Evolutionary conservation across 2,888 invertebrate species (phyloP).

Genomic region (Gortyna flavago): DNA sequence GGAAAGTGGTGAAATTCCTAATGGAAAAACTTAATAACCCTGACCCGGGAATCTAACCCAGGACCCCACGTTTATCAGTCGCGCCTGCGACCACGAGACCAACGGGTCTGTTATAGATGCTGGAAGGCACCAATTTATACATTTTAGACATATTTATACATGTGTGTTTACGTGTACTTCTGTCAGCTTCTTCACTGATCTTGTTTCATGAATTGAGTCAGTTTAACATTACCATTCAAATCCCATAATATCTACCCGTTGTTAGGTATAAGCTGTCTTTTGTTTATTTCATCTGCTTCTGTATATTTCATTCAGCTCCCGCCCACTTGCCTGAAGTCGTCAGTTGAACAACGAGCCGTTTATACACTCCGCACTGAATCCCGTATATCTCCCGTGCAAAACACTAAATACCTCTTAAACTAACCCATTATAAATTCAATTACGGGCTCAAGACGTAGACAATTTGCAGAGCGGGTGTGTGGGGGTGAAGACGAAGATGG

Average conservation of each 20-base stretch:
- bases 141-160: neutral
- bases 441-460: slow-evolving; percentile 85
- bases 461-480: slow-evolving; percentile 79
- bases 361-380: slow-evolving; percentile 54
- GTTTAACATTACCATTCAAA: neutral
- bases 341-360: slow-evolving; percentile 56
- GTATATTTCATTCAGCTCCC: slow-evolving; percentile 7
- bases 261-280: slow-evolving; percentile 9
- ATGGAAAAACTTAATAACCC: no score
- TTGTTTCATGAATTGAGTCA: neutral
- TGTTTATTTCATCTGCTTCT: slow-evolving; percentile 15
- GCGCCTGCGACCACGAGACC: no score
- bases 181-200: neutral
- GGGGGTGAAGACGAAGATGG: slow-evolving; percentile 39
- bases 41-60: no score
- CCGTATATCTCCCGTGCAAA: slow-evolving; percentile 70
- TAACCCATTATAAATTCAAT: slow-evolving; percentile 89
- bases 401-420: slow-evolving; percentile 86
- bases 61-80: no score
- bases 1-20: no score
- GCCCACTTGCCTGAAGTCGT: slow-evolving; percentile 31
- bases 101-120: neutral
- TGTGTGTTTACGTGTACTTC: neutral
- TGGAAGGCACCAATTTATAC: neutral
- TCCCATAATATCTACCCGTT: neutral